Conservation (phyloP, 2,888 invertebrate species). For the Brachylomia viminalis region DNA sequence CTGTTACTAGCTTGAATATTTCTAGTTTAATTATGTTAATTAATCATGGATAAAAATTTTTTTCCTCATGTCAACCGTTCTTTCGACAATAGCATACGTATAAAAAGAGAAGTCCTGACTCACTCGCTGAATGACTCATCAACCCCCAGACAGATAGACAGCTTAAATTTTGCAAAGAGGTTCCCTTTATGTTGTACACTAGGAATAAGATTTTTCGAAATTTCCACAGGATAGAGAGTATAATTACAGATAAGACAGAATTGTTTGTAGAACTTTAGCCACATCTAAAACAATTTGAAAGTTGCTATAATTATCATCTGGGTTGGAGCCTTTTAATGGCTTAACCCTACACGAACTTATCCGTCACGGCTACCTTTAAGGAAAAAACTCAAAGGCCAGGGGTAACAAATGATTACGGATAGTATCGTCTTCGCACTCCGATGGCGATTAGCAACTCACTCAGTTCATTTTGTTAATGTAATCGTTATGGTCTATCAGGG, state of each 20-base stretch:
- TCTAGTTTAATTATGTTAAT: neutral
- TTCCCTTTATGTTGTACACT: neutral
- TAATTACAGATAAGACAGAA: neutral
- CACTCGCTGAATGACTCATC: neutral
- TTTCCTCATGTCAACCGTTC: neutral
- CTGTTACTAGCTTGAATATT: neutral
- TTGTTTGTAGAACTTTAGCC: neutral
- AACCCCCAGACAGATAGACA: neutral
- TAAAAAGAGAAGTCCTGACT: neutral
- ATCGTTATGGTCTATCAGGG: constrained; percentile 37
- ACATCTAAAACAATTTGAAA: neutral
- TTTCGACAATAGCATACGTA: neutral
- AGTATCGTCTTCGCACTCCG: constrained; percentile 4
- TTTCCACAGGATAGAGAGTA: neutral
- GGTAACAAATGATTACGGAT: constrained; percentile 45
- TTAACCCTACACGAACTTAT: neutral
- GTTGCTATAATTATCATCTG: neutral
- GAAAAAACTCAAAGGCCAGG: constrained; percentile 32
- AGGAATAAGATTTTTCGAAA: neutral
- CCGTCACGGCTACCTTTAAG: constrained; percentile 19
- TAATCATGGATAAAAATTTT: neutral
- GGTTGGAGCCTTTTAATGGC: neutral
- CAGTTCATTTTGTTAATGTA: constrained; percentile 54
- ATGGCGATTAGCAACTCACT: constrained; percentile 56
- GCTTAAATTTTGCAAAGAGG: neutral